Conservation (phyloP, 2,797 vertebrate genomes). For the Catharus ustulatus region DNA sequence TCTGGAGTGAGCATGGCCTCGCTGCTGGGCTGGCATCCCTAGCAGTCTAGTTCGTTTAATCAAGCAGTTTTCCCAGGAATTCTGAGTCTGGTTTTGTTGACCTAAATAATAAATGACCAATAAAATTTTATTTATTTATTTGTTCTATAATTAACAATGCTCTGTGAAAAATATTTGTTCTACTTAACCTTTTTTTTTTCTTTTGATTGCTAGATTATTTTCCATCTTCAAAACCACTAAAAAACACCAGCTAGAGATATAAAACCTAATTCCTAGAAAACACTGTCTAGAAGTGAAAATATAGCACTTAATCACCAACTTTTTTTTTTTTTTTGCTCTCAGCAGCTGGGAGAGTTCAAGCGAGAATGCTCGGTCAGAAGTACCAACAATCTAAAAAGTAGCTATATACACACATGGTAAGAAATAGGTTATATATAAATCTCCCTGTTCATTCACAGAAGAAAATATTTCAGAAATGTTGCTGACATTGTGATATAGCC, state of each 20-base stretch:
- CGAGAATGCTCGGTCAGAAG: background rate
- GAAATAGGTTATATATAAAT: background rate
- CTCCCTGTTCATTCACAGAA: background rate
- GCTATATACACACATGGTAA: background rate
- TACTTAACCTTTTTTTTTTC: background rate
- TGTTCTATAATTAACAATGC: background rate
- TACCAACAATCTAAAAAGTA: background rate
- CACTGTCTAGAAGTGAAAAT: background rate
- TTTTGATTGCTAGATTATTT: background rate
- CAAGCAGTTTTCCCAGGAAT: background rate
- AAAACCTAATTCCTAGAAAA: background rate
- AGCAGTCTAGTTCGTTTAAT: background rate
- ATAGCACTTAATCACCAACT: background rate
- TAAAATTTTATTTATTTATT: background rate
- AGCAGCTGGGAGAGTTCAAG: background rate
- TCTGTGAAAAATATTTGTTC: background rate
- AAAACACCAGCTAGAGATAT: background rate
- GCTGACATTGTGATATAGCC: background rate
- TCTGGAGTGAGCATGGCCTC: fast-evolving
- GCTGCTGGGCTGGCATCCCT: background rate
- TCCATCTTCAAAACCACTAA: background rate
- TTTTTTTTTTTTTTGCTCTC: background rate
- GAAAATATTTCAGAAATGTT: background rate
- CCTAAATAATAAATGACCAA: background rate
- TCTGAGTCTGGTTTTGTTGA: background rate